Conservation (phyloP, 2,113 vertebrate genomes). For the Brienomyrus brachyistius region DNA sequence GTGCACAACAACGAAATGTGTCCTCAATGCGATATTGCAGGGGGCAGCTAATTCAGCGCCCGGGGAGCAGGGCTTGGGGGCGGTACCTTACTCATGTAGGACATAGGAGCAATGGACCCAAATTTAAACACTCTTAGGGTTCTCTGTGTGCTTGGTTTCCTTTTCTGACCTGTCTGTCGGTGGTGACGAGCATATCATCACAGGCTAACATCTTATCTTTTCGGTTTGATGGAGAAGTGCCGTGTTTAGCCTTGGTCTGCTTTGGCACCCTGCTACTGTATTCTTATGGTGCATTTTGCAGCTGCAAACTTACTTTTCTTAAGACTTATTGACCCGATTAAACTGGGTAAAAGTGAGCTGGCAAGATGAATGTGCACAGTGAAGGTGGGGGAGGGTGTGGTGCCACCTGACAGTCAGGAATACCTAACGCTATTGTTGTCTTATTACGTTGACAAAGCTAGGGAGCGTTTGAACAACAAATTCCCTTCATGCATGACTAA, state of each 20-base stretch:
- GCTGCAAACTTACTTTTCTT: not conserved
- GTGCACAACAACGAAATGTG: too few relatives aligned
- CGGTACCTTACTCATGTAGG: not conserved
- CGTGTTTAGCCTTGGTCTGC: not conserved
- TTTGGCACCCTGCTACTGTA: not conserved
- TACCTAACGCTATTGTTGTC: not conserved
- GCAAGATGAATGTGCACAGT: not conserved
- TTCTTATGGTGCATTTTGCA: not conserved
- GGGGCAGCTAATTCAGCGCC: too few relatives aligned
- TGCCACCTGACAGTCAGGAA: not conserved
- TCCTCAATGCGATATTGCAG: too few relatives aligned
- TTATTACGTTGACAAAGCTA: not conserved
- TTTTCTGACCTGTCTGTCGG: not conserved
- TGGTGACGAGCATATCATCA: not conserved
- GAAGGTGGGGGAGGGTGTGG: not conserved
- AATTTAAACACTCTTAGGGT: not conserved
- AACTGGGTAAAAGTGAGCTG: not conserved
- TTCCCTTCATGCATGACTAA: not conserved
- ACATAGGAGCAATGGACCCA: not conserved
- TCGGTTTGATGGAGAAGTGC: not conserved
- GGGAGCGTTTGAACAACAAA: slow-evolving; percentile 4
- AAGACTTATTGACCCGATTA: not conserved
- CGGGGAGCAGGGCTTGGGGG: too few relatives aligned
- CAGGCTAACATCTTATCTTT: not conserved
- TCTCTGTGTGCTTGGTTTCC: not conserved